phyloP scores from a whole-genome alignment of 1,140 invertebrate species.

The Paracyclopina nana region DNA sequence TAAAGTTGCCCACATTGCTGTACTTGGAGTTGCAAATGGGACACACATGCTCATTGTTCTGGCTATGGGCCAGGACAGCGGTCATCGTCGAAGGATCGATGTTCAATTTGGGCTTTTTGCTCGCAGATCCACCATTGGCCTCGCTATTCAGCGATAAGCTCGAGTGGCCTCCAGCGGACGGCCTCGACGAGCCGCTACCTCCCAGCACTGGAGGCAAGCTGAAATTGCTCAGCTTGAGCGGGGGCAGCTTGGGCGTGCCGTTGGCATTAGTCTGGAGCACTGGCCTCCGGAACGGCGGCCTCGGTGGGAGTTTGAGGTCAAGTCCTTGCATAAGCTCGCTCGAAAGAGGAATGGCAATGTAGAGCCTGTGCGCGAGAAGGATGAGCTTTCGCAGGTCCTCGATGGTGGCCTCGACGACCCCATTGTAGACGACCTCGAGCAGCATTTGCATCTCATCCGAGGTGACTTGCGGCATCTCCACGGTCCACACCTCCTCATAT shows the following conservation, averaged over 20 bases:
- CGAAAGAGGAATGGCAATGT: slow-evolving; percentile 10
- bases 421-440: slow-evolving; percentile 5
- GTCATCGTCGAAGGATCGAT: background rate
- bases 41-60: slow-evolving; percentile 9
- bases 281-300: background rate
- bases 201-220: no score
- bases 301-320: background rate
- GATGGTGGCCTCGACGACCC: slow-evolving; percentile 7
- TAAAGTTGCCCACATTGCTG: slow-evolving; percentile 14
- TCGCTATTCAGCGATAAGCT: background rate
- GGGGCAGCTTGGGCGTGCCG: background rate
- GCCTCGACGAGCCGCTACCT: background rate
- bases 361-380: background rate
- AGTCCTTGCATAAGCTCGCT: background rate
- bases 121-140: no score
- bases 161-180: background rate
- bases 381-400: slow-evolving; percentile 3
- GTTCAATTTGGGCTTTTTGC: background rate
- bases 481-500: background rate
- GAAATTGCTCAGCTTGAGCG: background rate
- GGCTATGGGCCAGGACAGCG: no score
- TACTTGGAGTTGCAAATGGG: slow-evolving; percentile 7
- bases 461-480: slow-evolving; percentile 3
- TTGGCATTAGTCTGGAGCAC: background rate
- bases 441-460: background rate